These are phyloP conservation scores for Macrochelys suwanniensis DNA, from an alignment of 2,797 vertebrate species.

Conservation along the genomic window DNA sequence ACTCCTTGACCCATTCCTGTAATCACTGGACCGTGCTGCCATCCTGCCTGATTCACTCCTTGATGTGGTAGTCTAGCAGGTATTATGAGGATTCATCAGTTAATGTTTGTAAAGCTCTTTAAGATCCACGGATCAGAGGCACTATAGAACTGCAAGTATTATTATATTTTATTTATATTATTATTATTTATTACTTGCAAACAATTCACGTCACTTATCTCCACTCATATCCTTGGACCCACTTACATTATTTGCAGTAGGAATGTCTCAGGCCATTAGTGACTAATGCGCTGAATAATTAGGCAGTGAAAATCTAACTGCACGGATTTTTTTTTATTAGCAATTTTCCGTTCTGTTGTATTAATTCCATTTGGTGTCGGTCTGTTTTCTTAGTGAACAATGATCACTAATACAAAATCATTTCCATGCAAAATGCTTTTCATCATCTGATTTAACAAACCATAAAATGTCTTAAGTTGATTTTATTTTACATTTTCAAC, in stretches of 20 bases:
- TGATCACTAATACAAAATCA: not conserved
- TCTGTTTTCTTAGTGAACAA: conserved; percentile 36
- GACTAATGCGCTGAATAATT: conserved; percentile 80
- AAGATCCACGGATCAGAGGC: not conserved
- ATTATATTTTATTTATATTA: conserved; percentile 36
- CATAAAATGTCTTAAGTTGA: conserved; percentile 20
- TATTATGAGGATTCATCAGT: not conserved
- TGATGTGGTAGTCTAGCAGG: not conserved
- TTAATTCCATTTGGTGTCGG: conserved; percentile 34
- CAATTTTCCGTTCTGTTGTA: conserved; percentile 58
- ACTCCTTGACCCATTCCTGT: not conserved
- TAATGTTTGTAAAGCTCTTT: not conserved
- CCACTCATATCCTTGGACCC: conserved; percentile 35
- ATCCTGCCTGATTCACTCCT: not conserved
- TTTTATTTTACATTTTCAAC: conserved; percentile 44
- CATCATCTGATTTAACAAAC: conserved; percentile 68
- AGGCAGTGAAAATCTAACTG: conserved; percentile 75
- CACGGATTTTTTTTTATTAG: conserved; percentile 74
- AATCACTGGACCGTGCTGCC: not conserved
- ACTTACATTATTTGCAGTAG: conserved; percentile 63
- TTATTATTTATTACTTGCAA: not conserved
- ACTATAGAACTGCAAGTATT: not conserved
- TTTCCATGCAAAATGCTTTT: conserved; percentile 47
- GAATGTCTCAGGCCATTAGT: conserved; percentile 80
- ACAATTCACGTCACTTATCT: conserved; percentile 51